Percentiles rank a stretch among this genome's conserved stretches.
These are phyloP conservation scores for Lacanobia oleracea DNA, from an alignment of 2,888 invertebrate species.

Conservation along the genomic window DNA sequence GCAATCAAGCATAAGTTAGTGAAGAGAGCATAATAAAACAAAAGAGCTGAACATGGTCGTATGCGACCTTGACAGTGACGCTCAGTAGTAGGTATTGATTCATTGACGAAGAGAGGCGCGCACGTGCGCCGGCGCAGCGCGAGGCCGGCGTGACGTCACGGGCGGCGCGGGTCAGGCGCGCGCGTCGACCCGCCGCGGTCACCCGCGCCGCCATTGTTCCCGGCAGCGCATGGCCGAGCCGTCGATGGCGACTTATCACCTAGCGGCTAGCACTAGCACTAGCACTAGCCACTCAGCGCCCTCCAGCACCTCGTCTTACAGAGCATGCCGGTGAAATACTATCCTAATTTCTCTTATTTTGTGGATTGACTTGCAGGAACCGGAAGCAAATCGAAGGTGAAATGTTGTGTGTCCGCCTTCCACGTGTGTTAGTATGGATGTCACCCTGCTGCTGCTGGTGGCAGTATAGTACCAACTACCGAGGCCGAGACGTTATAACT, in stretches of 20 bases:
- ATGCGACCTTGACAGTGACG: slow-evolving; percentile 73
- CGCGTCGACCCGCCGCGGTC: slow-evolving; percentile 48
- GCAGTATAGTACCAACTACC: not conserved
- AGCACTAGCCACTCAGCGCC: not conserved
- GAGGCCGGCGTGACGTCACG: slow-evolving; percentile 55
- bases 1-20: slow-evolving; percentile 50
- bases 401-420: not conserved
- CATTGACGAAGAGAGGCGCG: slow-evolving; percentile 49
- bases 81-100: slow-evolving; percentile 51
- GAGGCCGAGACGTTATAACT: not conserved
- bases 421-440: not conserved
- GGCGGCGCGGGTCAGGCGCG: slow-evolving; percentile 33
- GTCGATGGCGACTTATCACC: not conserved
- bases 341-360: not conserved
- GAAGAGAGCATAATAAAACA: slow-evolving; percentile 46
- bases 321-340: not conserved
- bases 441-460: not conserved
- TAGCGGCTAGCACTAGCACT: not conserved
- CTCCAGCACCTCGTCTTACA: not conserved
- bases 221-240: not conserved
- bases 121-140: slow-evolving; percentile 22
- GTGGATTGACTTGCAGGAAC: not conserved
- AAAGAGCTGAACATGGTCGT: slow-evolving; percentile 38
- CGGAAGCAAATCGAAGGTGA: slow-evolving; percentile 3
- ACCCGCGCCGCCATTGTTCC: slow-evolving; percentile 49